Base-by-base conservation (phyloP, 2,797 vertebrate genomes). In the Dallia pectoralis region DNA sequence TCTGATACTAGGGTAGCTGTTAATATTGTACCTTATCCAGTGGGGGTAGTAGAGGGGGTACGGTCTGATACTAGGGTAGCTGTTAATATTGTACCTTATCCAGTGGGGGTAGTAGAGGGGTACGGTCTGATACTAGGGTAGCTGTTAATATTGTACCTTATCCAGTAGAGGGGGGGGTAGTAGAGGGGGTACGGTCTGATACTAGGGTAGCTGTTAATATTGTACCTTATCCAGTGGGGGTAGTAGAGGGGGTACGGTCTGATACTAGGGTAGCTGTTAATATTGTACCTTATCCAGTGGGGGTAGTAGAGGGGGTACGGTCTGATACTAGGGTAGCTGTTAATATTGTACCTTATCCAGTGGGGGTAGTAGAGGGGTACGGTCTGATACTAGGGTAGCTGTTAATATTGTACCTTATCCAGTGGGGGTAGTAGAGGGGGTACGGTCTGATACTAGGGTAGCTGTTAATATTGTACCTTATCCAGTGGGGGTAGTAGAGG, bases 81-180 rank as follows among this genome's bases (percentile, higher is more conserved):
- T n/a, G n/a, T n/a, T n/a, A n/a, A n/a, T n/a, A n/a, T n/a, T 14
- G 67, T 82, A 99, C 98, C 95, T 98, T 97, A 75, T 97, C 96
- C 1, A 95, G 92, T 95, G 91, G 0, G 97, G 97, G 82, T 97
- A 99, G 74, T 97, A 97, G 49, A 99, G 0, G 97, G 96, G 75
- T 95, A 88, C 0, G 93, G 89, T 0, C 93, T 90, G 76, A 96
- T 89, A 33, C 88, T 95, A 8, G 94, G 92, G 81, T 98, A 97
- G 76, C 81, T n/a, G n/a, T n/a, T n/a, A n/a, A n/a, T n/a, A n/a
- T n/a, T 14, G 67, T 82, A 99, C 98, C 95, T 98, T 97, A 75
- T 97, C 96, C 1, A 95, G 92, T 0, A n/a, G n/a, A n/a, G n/a
- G n/a, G 95, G 91, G 0, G 97, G 97, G 82, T 97, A 99, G 74